These are phyloP conservation scores for Drosophila greeni DNA, from an alignment of 2,888 invertebrate species.

Conservation along the genomic window DNA sequence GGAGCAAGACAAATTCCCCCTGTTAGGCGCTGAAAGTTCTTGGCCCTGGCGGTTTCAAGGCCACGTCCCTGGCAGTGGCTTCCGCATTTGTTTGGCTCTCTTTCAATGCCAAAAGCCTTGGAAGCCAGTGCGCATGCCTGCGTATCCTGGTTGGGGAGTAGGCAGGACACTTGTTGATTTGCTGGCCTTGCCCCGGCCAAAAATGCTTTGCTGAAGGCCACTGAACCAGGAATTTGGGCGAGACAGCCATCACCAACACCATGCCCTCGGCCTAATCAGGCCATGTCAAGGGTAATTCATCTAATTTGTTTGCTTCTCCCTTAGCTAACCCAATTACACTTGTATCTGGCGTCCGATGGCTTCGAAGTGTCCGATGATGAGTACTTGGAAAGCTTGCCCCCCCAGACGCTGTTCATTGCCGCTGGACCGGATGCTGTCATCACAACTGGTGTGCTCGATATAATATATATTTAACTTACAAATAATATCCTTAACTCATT, in stretches of 20 bases:
- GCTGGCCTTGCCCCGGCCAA: constrained; percentile 21
- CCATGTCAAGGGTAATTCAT: constrained; percentile 55
- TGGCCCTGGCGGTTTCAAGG: constrained; percentile 63
- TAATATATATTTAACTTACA: too few species aligned
- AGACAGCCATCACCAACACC: constrained; percentile 4
- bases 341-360: constrained; percentile 84
- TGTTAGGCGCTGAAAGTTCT: constrained; percentile 22
- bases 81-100: constrained; percentile 54
- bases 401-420: constrained; percentile 87
- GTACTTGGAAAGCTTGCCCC: constrained; percentile 85
- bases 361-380: constrained; percentile 87
- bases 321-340: constrained; percentile 78
- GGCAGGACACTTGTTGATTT: constrained; percentile 58
- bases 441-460: constrained; percentile 80
- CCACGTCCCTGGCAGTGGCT: constrained; percentile 59
- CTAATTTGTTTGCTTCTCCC: constrained; percentile 18
- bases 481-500: neutral
- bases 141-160: constrained; percentile 20
- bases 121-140: constrained; percentile 54
- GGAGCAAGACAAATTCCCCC: neutral
- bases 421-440: constrained; percentile 80
- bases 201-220: constrained; percentile 48
- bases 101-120: constrained; percentile 68
- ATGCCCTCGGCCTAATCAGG: constrained; percentile 16
- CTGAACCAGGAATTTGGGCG: constrained; percentile 44